Evolutionary conservation across 2,888 invertebrate species (phyloP).

Genomic region (Reticulitermes lucifugus): DNA sequence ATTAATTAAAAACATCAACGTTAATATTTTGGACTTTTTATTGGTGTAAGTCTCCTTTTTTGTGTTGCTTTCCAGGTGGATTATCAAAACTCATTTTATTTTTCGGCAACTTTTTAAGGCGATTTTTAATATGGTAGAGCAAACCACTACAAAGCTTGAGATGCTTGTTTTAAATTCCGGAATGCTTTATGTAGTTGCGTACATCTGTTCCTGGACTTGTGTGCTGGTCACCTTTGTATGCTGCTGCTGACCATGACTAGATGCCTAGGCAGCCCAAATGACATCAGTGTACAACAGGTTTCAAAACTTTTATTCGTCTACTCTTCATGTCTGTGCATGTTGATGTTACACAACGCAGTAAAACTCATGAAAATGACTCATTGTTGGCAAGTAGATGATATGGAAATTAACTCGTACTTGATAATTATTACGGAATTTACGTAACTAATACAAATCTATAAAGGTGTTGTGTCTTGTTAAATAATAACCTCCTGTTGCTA

Average conservation of each 20-base stretch:
- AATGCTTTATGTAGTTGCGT: background rate
- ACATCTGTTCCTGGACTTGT: background rate
- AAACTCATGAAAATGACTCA: too few species aligned
- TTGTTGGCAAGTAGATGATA: too few species aligned
- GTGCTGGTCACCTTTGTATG: background rate
- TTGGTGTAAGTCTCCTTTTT: conserved; percentile 36
- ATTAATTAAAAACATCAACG: conserved; percentile 42
- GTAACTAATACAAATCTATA: too few species aligned
- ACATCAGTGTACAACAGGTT: background rate
- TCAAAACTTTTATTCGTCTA: background rate
- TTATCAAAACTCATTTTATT: conserved; percentile 43
- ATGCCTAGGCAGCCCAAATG: background rate
- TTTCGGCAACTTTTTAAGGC: conserved; percentile 42
- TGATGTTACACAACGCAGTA: too few species aligned
- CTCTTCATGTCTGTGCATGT: too few species aligned
- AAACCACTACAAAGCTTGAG: conserved; percentile 39
- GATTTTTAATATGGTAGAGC: conserved; percentile 41
- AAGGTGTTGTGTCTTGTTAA: too few species aligned
- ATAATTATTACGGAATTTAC: too few species aligned
- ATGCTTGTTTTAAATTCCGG: conserved; percentile 20
- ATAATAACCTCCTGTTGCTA: too few species aligned
- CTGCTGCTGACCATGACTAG: background rate
- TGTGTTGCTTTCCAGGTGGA: conserved; percentile 42
- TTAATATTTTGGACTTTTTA: conserved; percentile 36
- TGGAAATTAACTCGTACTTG: too few species aligned